Conservation (phyloP, 2,797 vertebrate species). For the Muscicapa comitata region DNA sequence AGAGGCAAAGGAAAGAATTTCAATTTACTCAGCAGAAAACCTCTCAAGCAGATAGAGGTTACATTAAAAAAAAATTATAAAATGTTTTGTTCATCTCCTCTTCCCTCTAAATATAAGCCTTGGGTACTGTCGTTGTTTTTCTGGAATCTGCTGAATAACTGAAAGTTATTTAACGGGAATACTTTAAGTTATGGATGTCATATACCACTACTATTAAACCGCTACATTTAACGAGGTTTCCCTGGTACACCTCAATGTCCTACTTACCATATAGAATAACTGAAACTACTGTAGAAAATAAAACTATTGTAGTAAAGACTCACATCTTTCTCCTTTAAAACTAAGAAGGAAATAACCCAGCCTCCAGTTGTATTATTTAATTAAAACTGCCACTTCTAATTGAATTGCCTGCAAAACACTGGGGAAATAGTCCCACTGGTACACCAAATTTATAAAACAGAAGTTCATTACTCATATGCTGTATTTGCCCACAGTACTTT, state of each 20-base stretch:
- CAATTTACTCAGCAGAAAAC: neutral
- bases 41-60: neutral
- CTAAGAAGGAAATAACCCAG: neutral
- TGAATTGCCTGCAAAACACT: neutral
- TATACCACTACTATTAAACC: neutral
- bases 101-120: neutral
- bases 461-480: neutral
- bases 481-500: neutral
- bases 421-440: neutral
- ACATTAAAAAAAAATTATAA: neutral
- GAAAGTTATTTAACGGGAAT: neutral
- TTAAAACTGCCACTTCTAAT: constrained; percentile 44
- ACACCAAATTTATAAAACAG: neutral
- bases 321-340: neutral
- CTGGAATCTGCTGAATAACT: neutral
- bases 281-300: neutral
- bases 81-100: neutral
- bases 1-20: neutral
- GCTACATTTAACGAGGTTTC: neutral
- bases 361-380: neutral
- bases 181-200: neutral
- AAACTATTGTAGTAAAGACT: neutral
- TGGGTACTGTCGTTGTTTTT: neutral
- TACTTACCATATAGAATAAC: neutral
- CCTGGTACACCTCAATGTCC: neutral